Base-by-base conservation (phyloP, 2,888 invertebrate species). In the Alcis repandata region DNA sequence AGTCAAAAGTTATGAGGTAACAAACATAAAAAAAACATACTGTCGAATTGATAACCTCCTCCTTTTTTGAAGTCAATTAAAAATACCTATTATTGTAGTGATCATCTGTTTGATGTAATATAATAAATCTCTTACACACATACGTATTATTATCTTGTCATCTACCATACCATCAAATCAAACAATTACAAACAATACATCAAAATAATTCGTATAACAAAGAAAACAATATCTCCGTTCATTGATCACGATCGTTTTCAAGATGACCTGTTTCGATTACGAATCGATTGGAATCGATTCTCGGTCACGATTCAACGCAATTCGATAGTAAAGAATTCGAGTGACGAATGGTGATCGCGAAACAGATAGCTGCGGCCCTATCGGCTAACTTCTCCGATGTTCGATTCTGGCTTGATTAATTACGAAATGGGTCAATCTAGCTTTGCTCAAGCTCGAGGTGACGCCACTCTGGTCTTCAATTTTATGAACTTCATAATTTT, bases 251-350 rank as follows among this genome's bases (percentile, higher is more conserved):
- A 52, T 60, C 56, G 60, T 69, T 67, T 65, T 51, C 36, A 56
- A 72, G 74, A 76, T 80, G 77, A 69, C 76, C 74, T 59, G 73
- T 72, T 77, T 80, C 78, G 79, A 83, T 82, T 76, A 75, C 70
- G 48, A 75, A 74, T 77, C 69, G 72, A 79, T 77, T 74, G 62
- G 43, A 75, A 69, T 68, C 69, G 76, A 77, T 77, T 76, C 69
- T 74, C 68, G 71, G 75, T 83, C 84, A 84, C 82, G 80, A 80
- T 59, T 53, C 15, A 46, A 56, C 59, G 59, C 60, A 68, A 59
- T 48, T 59, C 61, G 45, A 58, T 56, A 43, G 41, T 49, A 22
- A 49, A 56, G 59, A 19, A 36, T 51, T 76, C 72, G 72, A 77
- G 77, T 69, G 67, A 36, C 67, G 63, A 69, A 68, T 75, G 69